phyloP scores from a whole-genome alignment of 2,797 vertebrate genomes.

The Protonibea diacanthus region DNA sequence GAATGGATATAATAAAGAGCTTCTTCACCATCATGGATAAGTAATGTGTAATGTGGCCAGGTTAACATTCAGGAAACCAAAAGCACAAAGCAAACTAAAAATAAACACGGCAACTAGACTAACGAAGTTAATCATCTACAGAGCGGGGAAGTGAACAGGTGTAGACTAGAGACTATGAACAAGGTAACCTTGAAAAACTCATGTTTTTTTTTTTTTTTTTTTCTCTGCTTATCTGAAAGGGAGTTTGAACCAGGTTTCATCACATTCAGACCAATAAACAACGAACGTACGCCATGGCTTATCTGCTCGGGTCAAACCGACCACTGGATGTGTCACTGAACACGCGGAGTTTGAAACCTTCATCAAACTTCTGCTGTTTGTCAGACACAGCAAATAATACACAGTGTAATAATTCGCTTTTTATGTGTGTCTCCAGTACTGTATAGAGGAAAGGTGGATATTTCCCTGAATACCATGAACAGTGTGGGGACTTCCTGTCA shows the following conservation, averaged over 20 bases:
- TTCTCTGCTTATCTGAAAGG: slow-evolving; percentile 5
- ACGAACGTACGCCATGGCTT: slow-evolving; percentile 39
- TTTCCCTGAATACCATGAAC: fast-evolving
- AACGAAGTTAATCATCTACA: too few relatives aligned
- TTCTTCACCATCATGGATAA: too few relatives aligned
- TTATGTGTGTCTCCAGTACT: slow-evolving; percentile 37
- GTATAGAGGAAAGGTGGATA: slow-evolving; percentile 51
- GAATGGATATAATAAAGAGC: too few relatives aligned
- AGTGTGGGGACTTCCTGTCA: slow-evolving; percentile 51
- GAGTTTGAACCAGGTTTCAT: slow-evolving; percentile 54
- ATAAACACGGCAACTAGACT: too few relatives aligned
- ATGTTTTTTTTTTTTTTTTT: slow-evolving; percentile 1
- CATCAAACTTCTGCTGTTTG: not conserved
- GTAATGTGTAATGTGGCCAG: too few relatives aligned
- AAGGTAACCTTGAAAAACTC: too few relatives aligned
- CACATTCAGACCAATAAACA: slow-evolving; percentile 57
- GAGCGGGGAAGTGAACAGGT: too few relatives aligned
- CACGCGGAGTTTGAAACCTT: slow-evolving; percentile 33
- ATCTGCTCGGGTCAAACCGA: slow-evolving; percentile 54
- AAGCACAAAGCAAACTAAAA: too few relatives aligned
- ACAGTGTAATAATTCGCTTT: not conserved
- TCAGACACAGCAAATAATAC: not conserved
- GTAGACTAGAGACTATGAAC: too few relatives aligned
- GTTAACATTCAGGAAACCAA: too few relatives aligned
- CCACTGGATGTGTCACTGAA: slow-evolving; percentile 24